Base-by-base conservation (phyloP, 2,113 vertebrate genomes). In the Colaptes auratus region DNA sequence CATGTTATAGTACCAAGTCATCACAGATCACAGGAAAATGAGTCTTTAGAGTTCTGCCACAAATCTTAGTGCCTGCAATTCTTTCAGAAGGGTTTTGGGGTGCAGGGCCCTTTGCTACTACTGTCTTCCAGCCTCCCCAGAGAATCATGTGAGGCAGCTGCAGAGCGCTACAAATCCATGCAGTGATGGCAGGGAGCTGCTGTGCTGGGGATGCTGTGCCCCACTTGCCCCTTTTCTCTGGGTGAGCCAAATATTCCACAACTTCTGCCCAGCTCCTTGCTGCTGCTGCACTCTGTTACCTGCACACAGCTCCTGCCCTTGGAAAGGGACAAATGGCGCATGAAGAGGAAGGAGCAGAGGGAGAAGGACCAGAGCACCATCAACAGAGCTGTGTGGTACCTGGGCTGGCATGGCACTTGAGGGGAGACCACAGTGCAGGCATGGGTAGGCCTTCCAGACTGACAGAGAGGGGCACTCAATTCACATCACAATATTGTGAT, bases 31-130 rank as follows among this genome's bases (percentile, higher is more conserved):
- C 42, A 10, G 3, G 3, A 23, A 28, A 82, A 35, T 2, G 9
- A 55, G 28, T 15, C 16, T 44, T 33, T 31, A 52, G 35, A 63
- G 39, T 7, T 24, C 23, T 1, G 2, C 42, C 6, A 7, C 59
- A n/a, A 28, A 52, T 25, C 28, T 15, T 20, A 8, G 7, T 20
- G 17, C 27, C 17, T 18, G 33, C 21, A 78, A 48, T 55, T 21
- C 48, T 86, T 80, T 35, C 0, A 0, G 27, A 87, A 61, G 10
- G 16, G 55, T 15, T 71, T 60, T 85, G 31, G 18, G n/a, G 6
- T 52, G 19, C 61, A 79, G 33, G 3, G 75, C 4, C 14, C 7
- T 21, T 70, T 3, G 0, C 15, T 78, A 9, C 36, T 0, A 0
- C 30, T n/a, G 5, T 31, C 39, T 55, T 79, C n/a, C 17, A 24